Evolutionary conservation across 2,888 invertebrate species (phyloP).

Genomic region (Eupithecia inturbata): DNA sequence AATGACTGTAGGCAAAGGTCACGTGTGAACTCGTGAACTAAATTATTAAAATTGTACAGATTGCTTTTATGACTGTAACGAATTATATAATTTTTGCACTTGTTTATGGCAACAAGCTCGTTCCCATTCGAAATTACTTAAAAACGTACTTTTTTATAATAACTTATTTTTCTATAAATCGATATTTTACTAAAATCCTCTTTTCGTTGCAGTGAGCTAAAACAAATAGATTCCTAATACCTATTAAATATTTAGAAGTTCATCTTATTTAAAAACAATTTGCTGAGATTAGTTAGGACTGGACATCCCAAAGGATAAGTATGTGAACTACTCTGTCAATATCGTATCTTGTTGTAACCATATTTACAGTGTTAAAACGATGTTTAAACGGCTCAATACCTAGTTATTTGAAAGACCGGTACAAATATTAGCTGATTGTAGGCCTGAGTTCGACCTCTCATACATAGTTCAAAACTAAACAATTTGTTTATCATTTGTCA

Average conservation of each 20-base stretch:
- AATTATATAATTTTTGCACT: conserved; percentile 7
- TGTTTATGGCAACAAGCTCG: background rate
- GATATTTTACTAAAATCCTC: too few relatives aligned
- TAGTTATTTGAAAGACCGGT: conserved; percentile 15
- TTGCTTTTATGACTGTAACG: conserved; percentile 14
- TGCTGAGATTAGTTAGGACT: too few relatives aligned
- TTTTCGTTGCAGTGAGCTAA: too few relatives aligned
- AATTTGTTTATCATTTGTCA: background rate
- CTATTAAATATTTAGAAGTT: too few relatives aligned
- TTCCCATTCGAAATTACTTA: background rate
- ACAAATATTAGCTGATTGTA: conserved; percentile 22
- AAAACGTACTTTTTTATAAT: background rate
- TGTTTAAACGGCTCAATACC: conserved; percentile 24
- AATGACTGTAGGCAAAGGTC: conserved; percentile 53
- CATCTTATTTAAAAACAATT: too few relatives aligned
- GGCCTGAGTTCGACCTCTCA: background rate
- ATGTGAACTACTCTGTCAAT: background rate
- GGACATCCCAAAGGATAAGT: background rate
- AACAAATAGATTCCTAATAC: too few relatives aligned
- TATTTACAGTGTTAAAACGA: conserved; percentile 15
- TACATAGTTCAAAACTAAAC: background rate
- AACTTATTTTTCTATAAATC: too few relatives aligned
- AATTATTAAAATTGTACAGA: conserved; percentile 26
- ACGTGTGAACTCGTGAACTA: conserved; percentile 41
- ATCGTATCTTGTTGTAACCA: background rate